Conservation (phyloP, 2,888 invertebrate genomes). For the Parochlus steinenii region DNA sequence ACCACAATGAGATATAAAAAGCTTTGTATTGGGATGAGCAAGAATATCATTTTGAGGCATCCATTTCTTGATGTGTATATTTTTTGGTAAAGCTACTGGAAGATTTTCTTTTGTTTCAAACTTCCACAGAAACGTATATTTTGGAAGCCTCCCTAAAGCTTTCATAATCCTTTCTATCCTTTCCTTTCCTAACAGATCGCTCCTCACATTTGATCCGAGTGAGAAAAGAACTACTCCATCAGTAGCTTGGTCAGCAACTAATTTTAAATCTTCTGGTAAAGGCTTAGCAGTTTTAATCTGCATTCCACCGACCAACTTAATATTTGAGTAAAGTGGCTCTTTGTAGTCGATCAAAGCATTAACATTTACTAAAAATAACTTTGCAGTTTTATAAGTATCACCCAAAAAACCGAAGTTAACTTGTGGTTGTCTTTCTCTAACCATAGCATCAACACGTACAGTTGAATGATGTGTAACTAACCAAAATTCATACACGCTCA, state of each 20-base stretch:
- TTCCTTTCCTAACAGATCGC: slow-evolving; percentile 4
- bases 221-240: slow-evolving; percentile 11
- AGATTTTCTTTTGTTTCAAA: neutral
- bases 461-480: neutral
- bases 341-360: slow-evolving; percentile 9
- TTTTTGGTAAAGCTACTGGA: neutral
- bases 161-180: slow-evolving; percentile 4
- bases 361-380: slow-evolving; percentile 13
- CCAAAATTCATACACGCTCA: neutral
- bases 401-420: neutral
- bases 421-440: neutral
- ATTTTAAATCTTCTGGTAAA: slow-evolving; percentile 14
- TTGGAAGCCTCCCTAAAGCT: slow-evolving; percentile 1
- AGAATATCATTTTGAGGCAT: slow-evolving; percentile 1
- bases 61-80: neutral
- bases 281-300: slow-evolving; percentile 13
- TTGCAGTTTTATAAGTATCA: neutral
- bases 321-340: slow-evolving; percentile 11
- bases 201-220: slow-evolving; percentile 10
- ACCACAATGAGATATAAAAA: slow-evolving; percentile 22
- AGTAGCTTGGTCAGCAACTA: slow-evolving; percentile 13
- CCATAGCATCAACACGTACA: no score
- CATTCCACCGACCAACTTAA: slow-evolving; percentile 14
- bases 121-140: slow-evolving; percentile 10
- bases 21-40: slow-evolving; percentile 20